A percentile compares a stretch with the other conserved stretches of the same genome.
Conservation (phyloP, 2,113 vertebrate species). For the Sceloporus undulatus region DNA sequence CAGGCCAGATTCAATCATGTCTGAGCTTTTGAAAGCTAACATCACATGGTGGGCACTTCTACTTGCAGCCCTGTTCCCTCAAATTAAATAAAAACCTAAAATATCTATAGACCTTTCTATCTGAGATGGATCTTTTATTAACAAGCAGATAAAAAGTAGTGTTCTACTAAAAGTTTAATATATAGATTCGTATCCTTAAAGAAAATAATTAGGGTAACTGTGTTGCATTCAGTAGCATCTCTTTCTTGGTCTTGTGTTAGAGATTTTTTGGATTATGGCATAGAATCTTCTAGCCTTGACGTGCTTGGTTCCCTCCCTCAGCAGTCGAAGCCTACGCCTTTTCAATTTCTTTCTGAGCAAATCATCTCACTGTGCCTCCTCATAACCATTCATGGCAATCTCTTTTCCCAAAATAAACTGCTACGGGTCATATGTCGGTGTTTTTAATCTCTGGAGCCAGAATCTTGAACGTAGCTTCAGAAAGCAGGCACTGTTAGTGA, state of each 20-base stretch:
- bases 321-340: neutral
- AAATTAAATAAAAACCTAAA: too few relatives aligned
- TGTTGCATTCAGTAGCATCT: neutral
- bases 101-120: neutral
- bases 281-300: neutral
- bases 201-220: neutral
- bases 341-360: neutral
- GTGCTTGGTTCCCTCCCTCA: too few relatives aligned
- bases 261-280: neutral
- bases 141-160: neutral
- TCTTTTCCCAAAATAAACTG: constrained; percentile 28
- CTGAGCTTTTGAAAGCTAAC: too few relatives aligned
- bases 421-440: neutral
- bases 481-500: neutral
- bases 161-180: neutral
- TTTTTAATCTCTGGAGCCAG: constrained; percentile 28
- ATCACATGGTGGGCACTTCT: too few relatives aligned
- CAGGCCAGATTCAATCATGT: too few relatives aligned
- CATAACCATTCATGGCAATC: neutral
- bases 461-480: neutral
- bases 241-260: neutral
- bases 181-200: neutral
- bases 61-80: too few relatives aligned
- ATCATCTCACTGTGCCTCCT: neutral
- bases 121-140: neutral